Evolutionary conservation across 2,888 invertebrate species (phyloP), one percentile per base, ranked within the genome.

Genomic region (Pterobdella sp.): DNA sequence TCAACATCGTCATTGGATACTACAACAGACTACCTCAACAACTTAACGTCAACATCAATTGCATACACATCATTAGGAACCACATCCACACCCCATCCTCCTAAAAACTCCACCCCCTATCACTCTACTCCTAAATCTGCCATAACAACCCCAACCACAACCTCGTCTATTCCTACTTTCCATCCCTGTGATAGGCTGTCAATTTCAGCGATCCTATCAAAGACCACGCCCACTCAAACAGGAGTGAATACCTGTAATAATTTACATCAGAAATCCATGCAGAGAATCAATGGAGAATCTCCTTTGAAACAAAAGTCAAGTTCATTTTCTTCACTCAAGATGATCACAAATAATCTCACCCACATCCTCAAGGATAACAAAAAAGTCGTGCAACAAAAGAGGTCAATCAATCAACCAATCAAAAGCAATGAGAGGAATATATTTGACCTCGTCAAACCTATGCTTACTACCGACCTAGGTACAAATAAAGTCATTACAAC

Each of bases 391-490:
- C 42, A 42, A 42, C 42, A 42, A 42, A 7, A 42, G 7, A 7
- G 18, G 18, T 18, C 7, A 42, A 42, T 42, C 42, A 42, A 42
- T 7, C 42, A 42, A 42, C 49, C n/a, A 14, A 4, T 56, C 60
- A 56, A 56, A 22, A 56, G n/a, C n/a, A 29, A 34, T 29, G 29
- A 69, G 14, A 3, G 69, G 29, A 69, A 69, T 52, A 69, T 69
- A 10, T 69, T 69, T 49, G 69, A 69, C 14, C 52, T 69, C 3
- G 69, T 69, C 2, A 37, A 49, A 26, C 69, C 69, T 1, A 37
- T 69, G 32, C 69, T 69, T 35, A 4, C 2, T 52, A 35, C 22
- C 26, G 31, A 56, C 22, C 14, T 18, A 10, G 4, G 14, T 14
- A 56, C 22, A 29, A 3, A n/a, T 7, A 26, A 22, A 29, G 29